Evolutionary conservation across 1,140 invertebrate genomes (phyloP), one percentile per base, ranked within the genome.

Genomic region (Pogonomyrmex californicus): DNA sequence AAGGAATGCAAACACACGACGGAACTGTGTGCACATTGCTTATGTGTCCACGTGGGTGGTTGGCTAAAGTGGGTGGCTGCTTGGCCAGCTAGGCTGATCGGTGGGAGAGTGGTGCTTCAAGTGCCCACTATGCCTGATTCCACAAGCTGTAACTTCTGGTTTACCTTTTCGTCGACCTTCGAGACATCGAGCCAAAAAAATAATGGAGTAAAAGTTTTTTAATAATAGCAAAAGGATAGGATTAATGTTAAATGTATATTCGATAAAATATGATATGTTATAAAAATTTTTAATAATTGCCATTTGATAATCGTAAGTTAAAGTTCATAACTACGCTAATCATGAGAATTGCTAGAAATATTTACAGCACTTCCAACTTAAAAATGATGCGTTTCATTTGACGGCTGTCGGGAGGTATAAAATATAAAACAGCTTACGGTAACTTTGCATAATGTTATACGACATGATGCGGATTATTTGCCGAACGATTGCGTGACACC

Each of bases 401-500:
- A 49, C 10, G 14, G 36, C 7, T 17, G 51, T 58, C 14, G 17
- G 9, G 54, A 41, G 12, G 23, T 23, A 23, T 23, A 1, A 47
- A 73, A 56, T 82, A 71, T 56, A 58, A 81, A 56, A 38, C 66
- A 17, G 0, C 14, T 41, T 66, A 47, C 41, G 44, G 65, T 73
- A 71, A 58, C 9, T 54, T 14, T 12, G 51, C 9, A 38, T 54
- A 56, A 44, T 58, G 47, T 23, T n/a, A 49, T 62, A 14, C 47
- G 66, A 49, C 81, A 66, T 56, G 41, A 65, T 44, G 81, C 47
- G 54, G 79, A 88, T 90, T 91, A 91, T 85, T 90, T 86, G 83
- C 47, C 70, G 76, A 88, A 86, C 62, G 60, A 88, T 85, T 87
- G 76, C 79, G 86, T 89, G 86, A 78, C 87, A 76, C 62, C 71